Percentiles rank a stretch among this genome's conserved stretches.
These are phyloP conservation scores for Drosophila planitibia DNA, from an alignment of 2,888 invertebrate species.

Conservation along the genomic window DNA sequence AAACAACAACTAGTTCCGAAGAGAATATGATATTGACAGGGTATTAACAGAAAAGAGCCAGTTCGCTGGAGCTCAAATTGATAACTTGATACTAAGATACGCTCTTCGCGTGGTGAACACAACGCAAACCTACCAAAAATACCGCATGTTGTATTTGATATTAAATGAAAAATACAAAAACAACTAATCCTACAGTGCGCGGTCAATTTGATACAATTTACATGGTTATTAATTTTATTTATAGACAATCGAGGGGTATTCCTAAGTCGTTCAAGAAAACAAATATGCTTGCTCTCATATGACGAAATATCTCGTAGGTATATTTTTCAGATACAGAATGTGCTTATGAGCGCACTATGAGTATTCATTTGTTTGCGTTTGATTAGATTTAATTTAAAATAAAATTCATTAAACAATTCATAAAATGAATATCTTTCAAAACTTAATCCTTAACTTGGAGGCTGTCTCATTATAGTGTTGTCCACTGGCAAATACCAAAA, in stretches of 20 bases:
- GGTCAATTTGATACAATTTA: not conserved
- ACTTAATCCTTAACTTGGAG: not conserved
- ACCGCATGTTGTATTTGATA: not conserved
- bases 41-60: not conserved
- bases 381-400: not conserved
- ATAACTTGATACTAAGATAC: not conserved
- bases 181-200: not conserved
- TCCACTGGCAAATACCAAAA: not conserved
- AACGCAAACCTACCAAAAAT: not conserved
- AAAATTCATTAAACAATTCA: not conserved
- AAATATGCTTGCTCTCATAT: not conserved
- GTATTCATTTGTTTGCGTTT: not conserved
- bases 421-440: not conserved
- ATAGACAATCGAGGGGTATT: not conserved
- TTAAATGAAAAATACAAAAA: not conserved
- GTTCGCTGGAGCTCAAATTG: not conserved
- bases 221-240: not conserved
- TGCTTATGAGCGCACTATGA: not conserved
- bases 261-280: not conserved
- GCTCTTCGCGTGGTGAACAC: not conserved
- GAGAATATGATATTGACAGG: not conserved
- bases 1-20: not conserved
- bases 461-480: not conserved
- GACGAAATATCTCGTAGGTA: not conserved
- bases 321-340: not conserved